Conservation (phyloP, 2,113 vertebrate species). For the Geothlypis trichas region DNA sequence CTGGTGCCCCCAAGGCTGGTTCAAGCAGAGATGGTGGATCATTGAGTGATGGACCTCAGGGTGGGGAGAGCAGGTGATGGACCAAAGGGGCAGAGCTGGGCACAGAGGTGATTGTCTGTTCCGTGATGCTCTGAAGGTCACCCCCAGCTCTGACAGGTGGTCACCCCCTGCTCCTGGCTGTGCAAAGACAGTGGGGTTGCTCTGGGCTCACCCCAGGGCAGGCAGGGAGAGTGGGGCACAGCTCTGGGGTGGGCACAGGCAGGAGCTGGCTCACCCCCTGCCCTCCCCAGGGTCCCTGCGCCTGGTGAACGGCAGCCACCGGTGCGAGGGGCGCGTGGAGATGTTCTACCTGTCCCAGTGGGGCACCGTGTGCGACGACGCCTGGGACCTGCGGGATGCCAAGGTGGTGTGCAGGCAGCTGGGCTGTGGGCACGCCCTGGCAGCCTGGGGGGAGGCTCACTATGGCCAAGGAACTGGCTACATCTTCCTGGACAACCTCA, state of each 20-base stretch:
- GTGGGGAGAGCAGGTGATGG: background rate
- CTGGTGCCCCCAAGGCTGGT: background rate
- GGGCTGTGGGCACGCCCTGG: constrained; percentile 83
- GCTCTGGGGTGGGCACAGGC: fast-evolving
- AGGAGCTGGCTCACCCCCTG: background rate
- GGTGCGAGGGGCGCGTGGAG: constrained; percentile 92
- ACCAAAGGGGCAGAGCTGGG: background rate
- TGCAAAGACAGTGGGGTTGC: background rate
- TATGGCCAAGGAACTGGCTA: constrained; percentile 86
- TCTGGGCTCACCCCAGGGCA: background rate
- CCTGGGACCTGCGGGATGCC: constrained; percentile 90
- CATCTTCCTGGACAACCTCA: constrained; percentile 95
- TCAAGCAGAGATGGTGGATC: background rate
- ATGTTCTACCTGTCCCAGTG: constrained; percentile 83
- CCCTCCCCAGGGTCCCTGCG: constrained; percentile 77
- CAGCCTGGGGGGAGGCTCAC: constrained; percentile 77
- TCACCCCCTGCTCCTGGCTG: background rate
- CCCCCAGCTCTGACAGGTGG: background rate
- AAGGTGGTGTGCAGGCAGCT: constrained; percentile 86
- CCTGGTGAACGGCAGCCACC: constrained; percentile 83
- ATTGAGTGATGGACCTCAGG: background rate
- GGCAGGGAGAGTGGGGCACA: background rate
- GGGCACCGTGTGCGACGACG: constrained; percentile 95
- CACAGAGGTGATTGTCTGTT: background rate
- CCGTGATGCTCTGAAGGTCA: fast-evolving